Evolutionary conservation across 2,797 vertebrate species (phyloP).

Genomic region (Danio tinwini): DNA sequence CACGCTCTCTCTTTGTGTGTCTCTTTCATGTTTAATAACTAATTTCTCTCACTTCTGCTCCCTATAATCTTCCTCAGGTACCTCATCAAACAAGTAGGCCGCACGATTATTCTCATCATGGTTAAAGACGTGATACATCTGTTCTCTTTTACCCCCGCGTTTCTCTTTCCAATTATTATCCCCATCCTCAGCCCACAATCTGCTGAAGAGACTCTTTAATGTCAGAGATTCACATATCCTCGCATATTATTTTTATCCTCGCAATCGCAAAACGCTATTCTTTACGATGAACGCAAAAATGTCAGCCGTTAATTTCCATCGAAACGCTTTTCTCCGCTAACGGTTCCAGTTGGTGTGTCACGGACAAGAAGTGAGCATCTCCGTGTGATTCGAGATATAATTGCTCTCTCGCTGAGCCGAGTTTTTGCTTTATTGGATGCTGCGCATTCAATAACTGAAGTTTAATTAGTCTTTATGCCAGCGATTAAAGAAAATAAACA

Average conservation of each 20-base stretch:
- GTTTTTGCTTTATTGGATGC: slow-evolving; percentile 46
- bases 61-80: slow-evolving; percentile 25
- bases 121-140: slow-evolving; percentile 20
- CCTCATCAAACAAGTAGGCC: slow-evolving; percentile 15
- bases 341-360: slow-evolving; percentile 24
- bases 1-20: background rate
- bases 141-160: slow-evolving; percentile 14
- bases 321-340: slow-evolving; percentile 12
- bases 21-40: background rate
- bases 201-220: slow-evolving; percentile 8
- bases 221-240: slow-evolving; percentile 17
- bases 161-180: slow-evolving; percentile 19
- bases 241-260: slow-evolving; percentile 19
- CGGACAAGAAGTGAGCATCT: slow-evolving; percentile 29
- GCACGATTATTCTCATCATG: slow-evolving; percentile 7
- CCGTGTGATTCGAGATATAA: slow-evolving; percentile 29
- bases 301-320: slow-evolving; percentile 31
- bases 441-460: slow-evolving; percentile 34
- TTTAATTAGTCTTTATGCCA: slow-evolving; percentile 55
- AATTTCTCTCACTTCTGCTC: background rate
- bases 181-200: background rate
- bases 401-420: slow-evolving; percentile 35
- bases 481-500: slow-evolving; percentile 55
- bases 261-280: background rate
- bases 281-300: slow-evolving; percentile 15